phyloP scores from a whole-genome alignment of 2,113 vertebrate species.

The Ophiodon elongatus region DNA sequence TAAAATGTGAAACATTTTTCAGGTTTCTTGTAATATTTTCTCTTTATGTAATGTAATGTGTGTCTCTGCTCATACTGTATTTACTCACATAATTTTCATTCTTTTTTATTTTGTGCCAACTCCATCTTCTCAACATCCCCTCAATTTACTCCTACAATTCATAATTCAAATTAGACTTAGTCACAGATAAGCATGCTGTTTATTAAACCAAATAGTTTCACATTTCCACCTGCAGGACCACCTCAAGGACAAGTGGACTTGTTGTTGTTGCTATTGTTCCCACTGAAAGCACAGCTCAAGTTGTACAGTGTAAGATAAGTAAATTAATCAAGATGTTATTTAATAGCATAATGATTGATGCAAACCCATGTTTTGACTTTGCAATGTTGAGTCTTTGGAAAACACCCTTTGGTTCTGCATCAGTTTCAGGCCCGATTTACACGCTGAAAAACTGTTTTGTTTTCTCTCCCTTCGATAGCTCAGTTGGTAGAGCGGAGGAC shows the following conservation, averaged over 20 bases:
- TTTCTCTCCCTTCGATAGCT: conserved; percentile 91
- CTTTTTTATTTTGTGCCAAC: neutral
- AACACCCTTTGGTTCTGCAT: too few relatives aligned
- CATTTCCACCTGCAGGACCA: neutral
- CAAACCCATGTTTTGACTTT: too few relatives aligned
- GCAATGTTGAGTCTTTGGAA: too few relatives aligned
- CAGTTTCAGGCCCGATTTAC: too few relatives aligned
- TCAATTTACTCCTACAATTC: neutral
- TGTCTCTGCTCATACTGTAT: neutral
- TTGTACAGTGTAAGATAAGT: too few relatives aligned
- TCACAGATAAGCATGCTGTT: neutral
- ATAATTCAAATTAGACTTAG: neutral
- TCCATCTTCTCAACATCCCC: neutral
- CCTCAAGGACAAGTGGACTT: too few relatives aligned
- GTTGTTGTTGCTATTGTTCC: too few relatives aligned
- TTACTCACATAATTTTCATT: neutral
- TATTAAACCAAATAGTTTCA: neutral
- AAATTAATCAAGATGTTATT: neutral
- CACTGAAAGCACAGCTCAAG: neutral
- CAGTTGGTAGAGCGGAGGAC: conserved; percentile 92
- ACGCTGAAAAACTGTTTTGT: too few relatives aligned
- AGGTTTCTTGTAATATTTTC: neutral
- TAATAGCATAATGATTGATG: too few relatives aligned
- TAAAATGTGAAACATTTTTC: conserved; percentile 35
- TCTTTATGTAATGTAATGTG: neutral